Conservation (phyloP, 2,797 vertebrate species). For the Enteromius unitaeniatus region DNA sequence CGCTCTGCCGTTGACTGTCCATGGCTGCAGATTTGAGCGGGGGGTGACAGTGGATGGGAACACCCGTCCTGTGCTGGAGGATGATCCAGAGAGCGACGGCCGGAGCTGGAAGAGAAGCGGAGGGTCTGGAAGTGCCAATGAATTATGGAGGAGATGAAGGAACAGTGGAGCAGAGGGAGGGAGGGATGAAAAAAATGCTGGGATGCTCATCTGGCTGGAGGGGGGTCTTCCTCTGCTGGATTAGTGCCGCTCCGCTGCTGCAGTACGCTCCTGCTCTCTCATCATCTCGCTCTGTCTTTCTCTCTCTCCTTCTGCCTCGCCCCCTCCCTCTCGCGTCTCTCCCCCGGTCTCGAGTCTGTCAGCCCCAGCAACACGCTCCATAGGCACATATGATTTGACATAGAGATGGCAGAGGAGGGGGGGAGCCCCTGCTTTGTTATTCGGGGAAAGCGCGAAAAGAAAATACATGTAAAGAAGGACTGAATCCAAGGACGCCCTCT, state of each 20-base stretch:
- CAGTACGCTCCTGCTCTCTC: slow-evolving; percentile 59
- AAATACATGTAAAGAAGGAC: neutral
- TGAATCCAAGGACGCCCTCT: slow-evolving; percentile 50
- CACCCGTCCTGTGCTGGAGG: slow-evolving; percentile 63
- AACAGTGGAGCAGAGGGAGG: slow-evolving; percentile 51
- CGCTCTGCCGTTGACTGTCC: slow-evolving; percentile 64
- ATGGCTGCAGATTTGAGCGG: slow-evolving; percentile 64
- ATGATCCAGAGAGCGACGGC: slow-evolving; percentile 65
- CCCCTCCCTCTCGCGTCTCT: slow-evolving; percentile 22
- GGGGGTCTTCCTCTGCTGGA: slow-evolving; percentile 82
- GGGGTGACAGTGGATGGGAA: slow-evolving; percentile 41
- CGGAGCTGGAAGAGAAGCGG: slow-evolving; percentile 68
- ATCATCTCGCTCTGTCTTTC: slow-evolving; percentile 47
- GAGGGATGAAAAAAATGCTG: slow-evolving; percentile 65
- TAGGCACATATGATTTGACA: slow-evolving; percentile 81
- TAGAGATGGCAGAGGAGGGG: slow-evolving; percentile 84
- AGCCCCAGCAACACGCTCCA: slow-evolving; percentile 77
- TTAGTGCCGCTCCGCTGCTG: slow-evolving; percentile 75
- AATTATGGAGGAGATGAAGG: slow-evolving; percentile 77
- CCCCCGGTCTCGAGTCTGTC: slow-evolving; percentile 68
- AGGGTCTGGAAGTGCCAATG: slow-evolving; percentile 71
- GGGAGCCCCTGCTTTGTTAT: slow-evolving; percentile 66
- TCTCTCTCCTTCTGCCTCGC: slow-evolving; percentile 41
- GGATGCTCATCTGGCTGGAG: slow-evolving; percentile 80
- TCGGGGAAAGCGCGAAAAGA: slow-evolving; percentile 4